A percentile compares a stretch with the other conserved stretches of the same genome.
These are phyloP conservation scores for Lytechinus pictus DNA, from an alignment of 35 echinoderm and acorn worm species.

Conservation along the genomic window DNA sequence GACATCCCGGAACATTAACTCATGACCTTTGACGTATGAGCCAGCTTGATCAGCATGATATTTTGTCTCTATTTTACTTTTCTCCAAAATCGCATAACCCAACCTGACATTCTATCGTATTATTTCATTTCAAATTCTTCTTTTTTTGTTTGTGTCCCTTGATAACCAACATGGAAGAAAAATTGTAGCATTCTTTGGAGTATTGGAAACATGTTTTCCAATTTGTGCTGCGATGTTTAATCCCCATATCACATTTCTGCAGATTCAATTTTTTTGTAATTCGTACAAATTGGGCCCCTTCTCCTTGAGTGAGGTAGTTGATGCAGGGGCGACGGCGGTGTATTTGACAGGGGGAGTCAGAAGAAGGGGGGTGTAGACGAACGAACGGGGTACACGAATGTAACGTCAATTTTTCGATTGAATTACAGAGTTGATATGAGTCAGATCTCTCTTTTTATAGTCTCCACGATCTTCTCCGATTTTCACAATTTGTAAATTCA, in stretches of 20 bases:
- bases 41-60: not conserved
- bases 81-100: not conserved
- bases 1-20: slow-evolving; percentile 1
- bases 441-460: no score
- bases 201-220: not conserved
- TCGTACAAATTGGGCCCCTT: not conserved
- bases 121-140: not conserved
- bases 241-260: not conserved
- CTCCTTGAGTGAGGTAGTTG: not conserved
- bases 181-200: slow-evolving; percentile 1
- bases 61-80: not conserved
- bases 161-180: not conserved
- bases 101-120: not conserved
- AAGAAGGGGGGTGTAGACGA: not conserved
- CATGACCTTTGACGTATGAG: not conserved
- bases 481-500: no score
- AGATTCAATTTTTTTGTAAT: not conserved
- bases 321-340: no score
- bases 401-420: no score
- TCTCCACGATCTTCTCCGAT: no score
- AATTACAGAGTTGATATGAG: no score
- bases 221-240: not conserved
- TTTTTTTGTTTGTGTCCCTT: not conserved
- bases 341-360: no score
- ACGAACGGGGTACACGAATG: no score